Base-by-base conservation (phyloP, 2,888 invertebrate species). In the Petrolisthes cinctipes region DNA sequence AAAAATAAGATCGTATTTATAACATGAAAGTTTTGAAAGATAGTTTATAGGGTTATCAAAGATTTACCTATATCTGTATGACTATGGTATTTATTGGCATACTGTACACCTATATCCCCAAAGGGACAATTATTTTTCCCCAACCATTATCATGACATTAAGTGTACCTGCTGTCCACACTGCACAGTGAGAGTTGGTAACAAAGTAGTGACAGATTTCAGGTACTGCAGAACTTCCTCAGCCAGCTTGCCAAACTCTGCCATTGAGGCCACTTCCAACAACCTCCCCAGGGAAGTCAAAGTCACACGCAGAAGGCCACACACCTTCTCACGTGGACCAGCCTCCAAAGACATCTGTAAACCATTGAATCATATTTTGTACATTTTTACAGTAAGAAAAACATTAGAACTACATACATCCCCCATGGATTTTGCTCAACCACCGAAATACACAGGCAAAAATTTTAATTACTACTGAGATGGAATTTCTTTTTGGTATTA, bases 191-290 rank as follows among this genome's bases (percentile, higher is more conserved):
- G 93, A 1, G 95, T 95, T 0, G 96, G 95, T 86, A 96, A 95
- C 68, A 96, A 92, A 11, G 94, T 93, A 92, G 97, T 95, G 2
- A 96, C 95, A 0, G 95, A 94, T 91, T 95, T 95, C 7, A 97
- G 93, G 92, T 97, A 97, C 91, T 94, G 94, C 0, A 97, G 93
- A 20, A 97, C 93, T 93, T 97, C 97, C 93, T 97, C 97, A 0
- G 96, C 95, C 81, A 96, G 94, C 81, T 94, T 93, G 0, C 96
- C 96, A 57, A 96, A 95, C 92, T 97, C 97, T 51, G 93, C 93
- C 82, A 95, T 94, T 0, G 95, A 95, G 1, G 95, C 94, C 61
- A 96, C 93, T 93, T 96, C 96, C 89, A 96, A 92, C 79, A 96
- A 94, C 89, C 96, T 95, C 0, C 96, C 95, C 53, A 97, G 92